Evolutionary conservation across 2,797 vertebrate species (phyloP).

Genomic region (Apogon hyalosoma): DNA sequence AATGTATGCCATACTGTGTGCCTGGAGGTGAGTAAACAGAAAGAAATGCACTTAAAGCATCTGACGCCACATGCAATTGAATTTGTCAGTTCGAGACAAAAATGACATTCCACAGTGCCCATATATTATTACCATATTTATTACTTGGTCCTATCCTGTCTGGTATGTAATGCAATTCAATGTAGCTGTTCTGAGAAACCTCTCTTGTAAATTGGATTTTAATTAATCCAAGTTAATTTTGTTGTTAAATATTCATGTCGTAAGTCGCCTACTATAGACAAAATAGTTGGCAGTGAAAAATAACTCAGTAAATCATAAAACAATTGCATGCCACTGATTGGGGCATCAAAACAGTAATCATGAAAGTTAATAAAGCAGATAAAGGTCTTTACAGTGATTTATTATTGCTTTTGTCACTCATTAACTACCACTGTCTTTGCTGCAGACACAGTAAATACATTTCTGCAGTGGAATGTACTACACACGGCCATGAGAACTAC

Average conservation of each 20-base stretch:
- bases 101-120: slow-evolving; percentile 17
- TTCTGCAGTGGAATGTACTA: background rate
- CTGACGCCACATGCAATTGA: slow-evolving; percentile 33
- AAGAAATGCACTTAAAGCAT: slow-evolving; percentile 52
- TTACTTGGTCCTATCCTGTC: background rate
- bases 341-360: too few relatives aligned
- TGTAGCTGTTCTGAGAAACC: background rate
- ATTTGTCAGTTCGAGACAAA: slow-evolving; percentile 36
- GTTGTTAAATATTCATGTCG: background rate
- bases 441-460: background rate
- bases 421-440: background rate
- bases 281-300: too few relatives aligned
- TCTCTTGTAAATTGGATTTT: background rate
- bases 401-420: too few relatives aligned
- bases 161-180: background rate
- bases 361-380: too few relatives aligned
- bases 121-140: background rate
- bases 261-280: background rate
- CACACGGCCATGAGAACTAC: background rate
- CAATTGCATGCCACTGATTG: too few relatives aligned
- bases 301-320: too few relatives aligned
- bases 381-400: too few relatives aligned
- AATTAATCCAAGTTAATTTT: background rate
- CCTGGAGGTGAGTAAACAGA: slow-evolving; percentile 53
- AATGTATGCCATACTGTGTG: slow-evolving; percentile 11